Conservation (phyloP, 2,797 vertebrate genomes). For the Anguilla obscura region DNA sequence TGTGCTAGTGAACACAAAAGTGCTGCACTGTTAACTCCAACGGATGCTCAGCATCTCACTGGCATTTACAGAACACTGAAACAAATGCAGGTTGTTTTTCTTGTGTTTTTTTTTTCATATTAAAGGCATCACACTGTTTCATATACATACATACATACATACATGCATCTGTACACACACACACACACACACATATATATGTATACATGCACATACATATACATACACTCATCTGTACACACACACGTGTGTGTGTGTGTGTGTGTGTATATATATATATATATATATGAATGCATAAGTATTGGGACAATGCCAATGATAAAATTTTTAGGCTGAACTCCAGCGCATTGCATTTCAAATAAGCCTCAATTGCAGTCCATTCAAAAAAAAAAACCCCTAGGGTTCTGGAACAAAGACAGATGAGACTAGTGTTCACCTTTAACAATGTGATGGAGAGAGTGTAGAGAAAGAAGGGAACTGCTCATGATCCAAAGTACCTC, state of each 20-base stretch:
- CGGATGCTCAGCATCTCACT: constrained; percentile 87
- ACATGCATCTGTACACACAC: not conserved
- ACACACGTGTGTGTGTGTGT: too few relatives aligned
- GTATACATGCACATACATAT: too few relatives aligned
- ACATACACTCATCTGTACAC: too few relatives aligned
- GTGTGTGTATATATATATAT: not conserved
- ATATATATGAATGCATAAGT: not conserved
- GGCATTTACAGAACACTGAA: constrained; percentile 94
- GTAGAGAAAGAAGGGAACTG: too few relatives aligned
- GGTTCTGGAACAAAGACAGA: too few relatives aligned
- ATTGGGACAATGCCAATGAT: not conserved
- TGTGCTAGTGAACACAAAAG: constrained; percentile 99
- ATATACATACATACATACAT: not conserved
- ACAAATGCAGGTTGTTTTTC: constrained; percentile 70
- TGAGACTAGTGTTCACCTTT: too few relatives aligned
- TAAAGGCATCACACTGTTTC: constrained; percentile 65
- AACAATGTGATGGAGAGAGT: too few relatives aligned
- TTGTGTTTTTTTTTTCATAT: constrained; percentile 51
- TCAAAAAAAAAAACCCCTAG: too few relatives aligned
- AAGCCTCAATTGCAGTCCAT: too few relatives aligned
- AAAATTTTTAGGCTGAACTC: not conserved
- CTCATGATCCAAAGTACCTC: too few relatives aligned
- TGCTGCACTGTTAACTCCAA: constrained; percentile 99
- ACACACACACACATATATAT: not conserved
- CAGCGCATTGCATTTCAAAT: too few relatives aligned